A percentile compares a stretch with the other conserved stretches of the same genome.
Conservation (phyloP, 2,888 invertebrate species). For the Trissolcus japonicus region DNA sequence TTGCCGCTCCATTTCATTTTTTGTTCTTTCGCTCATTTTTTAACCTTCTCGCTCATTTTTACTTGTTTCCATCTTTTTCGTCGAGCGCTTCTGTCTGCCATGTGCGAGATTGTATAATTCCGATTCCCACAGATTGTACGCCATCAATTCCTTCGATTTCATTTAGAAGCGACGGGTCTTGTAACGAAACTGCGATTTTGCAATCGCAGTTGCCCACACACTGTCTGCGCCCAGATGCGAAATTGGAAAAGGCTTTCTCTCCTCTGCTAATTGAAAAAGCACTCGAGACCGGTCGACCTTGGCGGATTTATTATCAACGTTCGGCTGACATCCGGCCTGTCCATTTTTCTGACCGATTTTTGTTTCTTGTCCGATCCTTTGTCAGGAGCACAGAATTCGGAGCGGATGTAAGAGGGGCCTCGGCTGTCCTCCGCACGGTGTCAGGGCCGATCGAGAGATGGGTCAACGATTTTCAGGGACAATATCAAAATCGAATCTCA, state of each 20-base stretch:
- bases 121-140: background rate
- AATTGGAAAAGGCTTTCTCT: slow-evolving; percentile 30
- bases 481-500: too few relatives aligned
- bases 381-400: too few relatives aligned
- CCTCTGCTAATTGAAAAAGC: slow-evolving; percentile 38
- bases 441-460: too few relatives aligned
- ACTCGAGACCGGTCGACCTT: slow-evolving; percentile 57
- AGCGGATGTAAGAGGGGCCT: too few relatives aligned
- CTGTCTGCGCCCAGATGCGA: background rate
- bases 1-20: slow-evolving; percentile 65
- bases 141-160: too few relatives aligned
- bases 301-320: slow-evolving; percentile 57
- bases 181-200: too few relatives aligned
- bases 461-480: too few relatives aligned
- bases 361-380: too few relatives aligned
- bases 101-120: slow-evolving; percentile 58
- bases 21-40: slow-evolving; percentile 57
- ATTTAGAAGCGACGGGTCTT: too few relatives aligned
- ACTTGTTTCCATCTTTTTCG: too few relatives aligned
- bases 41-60: slow-evolving; percentile 58
- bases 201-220: background rate
- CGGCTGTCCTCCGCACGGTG: too few relatives aligned
- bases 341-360: slow-evolving; percentile 5
- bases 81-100: slow-evolving; percentile 65
- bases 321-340: slow-evolving; percentile 44